Evolutionary conservation across 2,113 vertebrate species (phyloP), one percentile per base, ranked within the genome.

Genomic region (Setophaga coronata): DNA sequence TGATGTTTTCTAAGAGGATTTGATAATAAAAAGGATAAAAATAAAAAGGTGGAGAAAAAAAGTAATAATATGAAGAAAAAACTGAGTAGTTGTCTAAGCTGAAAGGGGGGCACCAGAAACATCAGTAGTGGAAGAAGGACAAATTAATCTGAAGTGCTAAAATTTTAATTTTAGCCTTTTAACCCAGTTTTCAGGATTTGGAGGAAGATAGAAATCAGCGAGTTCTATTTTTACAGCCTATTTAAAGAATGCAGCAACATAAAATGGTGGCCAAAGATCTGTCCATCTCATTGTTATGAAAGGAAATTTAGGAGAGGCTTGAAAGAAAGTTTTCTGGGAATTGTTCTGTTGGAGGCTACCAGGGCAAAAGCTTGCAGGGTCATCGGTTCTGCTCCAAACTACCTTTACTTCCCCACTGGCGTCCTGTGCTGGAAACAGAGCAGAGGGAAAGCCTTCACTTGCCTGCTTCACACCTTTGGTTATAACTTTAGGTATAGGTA

Each of bases 261-360:
- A 65, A 91, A 84, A 67, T 69, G 31, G 28, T 89, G 65, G 45
- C 73, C 54, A 51, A 54, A 86, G 38, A 42, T 76, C 62, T 85
- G 50, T 6, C 4, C 15, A 86, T 21, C 17, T 95, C 33, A 5
- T 76, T 88, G 74, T 61, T 87, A 38, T 0, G 4, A 72, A 82
- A 62, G 56, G 47, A n/a, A 69, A 67, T 76, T 82, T 45, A 88
- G 43, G 83, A 78, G 58, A 47, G 53, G 4, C 13, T 3, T 42
- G 83, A 92, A 89, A 82, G 72, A 62, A 78, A 53, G 70, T 42
- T 93, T 95, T 93, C 70, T 82, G 70, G 26, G 78, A 64, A 61
- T 61, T 79, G 57, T 72, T 93, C 70, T 2, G 0, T 64, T 3
- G 12, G 43, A 77, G n/a, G 43, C 69, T 93, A 72, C 87, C 83